phyloP scores from a whole-genome alignment of 2,113 vertebrate species.

The Uria lomvia region DNA sequence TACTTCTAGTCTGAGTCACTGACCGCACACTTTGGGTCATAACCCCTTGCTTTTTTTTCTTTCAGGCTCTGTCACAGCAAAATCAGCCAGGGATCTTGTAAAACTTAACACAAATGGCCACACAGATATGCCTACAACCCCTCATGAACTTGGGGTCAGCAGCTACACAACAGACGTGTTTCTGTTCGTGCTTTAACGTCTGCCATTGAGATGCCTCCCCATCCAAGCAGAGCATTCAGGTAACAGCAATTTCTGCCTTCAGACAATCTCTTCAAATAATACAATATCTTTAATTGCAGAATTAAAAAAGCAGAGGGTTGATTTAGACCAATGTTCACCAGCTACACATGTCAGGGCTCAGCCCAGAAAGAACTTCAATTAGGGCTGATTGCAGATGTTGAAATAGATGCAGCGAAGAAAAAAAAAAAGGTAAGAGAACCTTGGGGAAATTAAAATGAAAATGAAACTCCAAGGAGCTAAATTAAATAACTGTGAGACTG shows the following conservation, averaged over 20 bases:
- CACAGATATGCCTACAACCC: not conserved
- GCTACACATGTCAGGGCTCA: accelerated
- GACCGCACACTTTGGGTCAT: not conserved
- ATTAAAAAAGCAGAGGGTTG: not conserved
- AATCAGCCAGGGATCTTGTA: not conserved
- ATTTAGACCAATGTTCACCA: not conserved
- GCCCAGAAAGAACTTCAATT: not conserved
- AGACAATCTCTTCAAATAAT: not conserved
- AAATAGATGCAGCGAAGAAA: not conserved
- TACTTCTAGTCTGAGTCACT: not conserved
- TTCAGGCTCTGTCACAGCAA: not conserved
- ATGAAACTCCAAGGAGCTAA: slow-evolving; percentile 35
- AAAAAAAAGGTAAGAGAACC: not conserved
- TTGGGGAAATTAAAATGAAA: slow-evolving; percentile 63
- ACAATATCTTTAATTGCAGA: not conserved
- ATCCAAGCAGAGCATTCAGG: not conserved
- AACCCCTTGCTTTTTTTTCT: not conserved
- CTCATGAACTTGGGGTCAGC: not conserved
- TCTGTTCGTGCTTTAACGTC: not conserved
- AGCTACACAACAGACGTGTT: accelerated
- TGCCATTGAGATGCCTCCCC: not conserved
- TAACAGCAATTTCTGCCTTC: not conserved
- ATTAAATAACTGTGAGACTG: slow-evolving; percentile 47
- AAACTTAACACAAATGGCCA: not conserved
- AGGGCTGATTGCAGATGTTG: not conserved